These are phyloP conservation scores for Chironomus riparius DNA, from an alignment of 2,888 invertebrate species.

Conservation along the genomic window DNA sequence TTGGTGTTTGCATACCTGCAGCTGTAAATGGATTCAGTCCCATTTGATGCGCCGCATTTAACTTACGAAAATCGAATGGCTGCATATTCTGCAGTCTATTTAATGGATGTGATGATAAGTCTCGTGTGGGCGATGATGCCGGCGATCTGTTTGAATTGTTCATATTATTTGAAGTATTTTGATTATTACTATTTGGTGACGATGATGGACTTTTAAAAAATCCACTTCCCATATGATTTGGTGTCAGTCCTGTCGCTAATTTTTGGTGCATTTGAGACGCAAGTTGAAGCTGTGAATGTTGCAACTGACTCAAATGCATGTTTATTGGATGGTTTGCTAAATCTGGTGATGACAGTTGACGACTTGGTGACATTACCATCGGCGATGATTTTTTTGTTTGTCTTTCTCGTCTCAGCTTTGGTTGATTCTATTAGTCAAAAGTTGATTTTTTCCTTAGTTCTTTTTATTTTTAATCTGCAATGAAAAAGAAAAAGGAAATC, in stretches of 20 bases:
- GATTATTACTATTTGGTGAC: conserved; percentile 29
- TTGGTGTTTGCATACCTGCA: conserved; percentile 34
- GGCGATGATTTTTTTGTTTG: conserved; percentile 10
- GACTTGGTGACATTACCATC: conserved; percentile 59
- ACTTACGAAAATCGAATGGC: conserved; percentile 83
- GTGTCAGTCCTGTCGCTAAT: conserved; percentile 36
- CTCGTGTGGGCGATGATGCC: conserved; percentile 31
- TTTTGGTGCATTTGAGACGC: conserved; percentile 42
- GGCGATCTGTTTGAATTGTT: conserved; percentile 29
- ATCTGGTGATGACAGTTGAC: conserved; percentile 54
- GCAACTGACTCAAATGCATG: conserved; percentile 40
- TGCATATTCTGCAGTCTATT: conserved; percentile 91
- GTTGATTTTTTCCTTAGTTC: background rate
- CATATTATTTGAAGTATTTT: conserved; percentile 27
- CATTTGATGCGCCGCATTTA: conserved; percentile 40
- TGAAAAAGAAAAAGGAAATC: background rate
- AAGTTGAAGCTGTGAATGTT: conserved; percentile 40
- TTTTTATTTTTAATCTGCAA: background rate
- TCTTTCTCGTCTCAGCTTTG: background rate
- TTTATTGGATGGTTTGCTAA: conserved; percentile 44
- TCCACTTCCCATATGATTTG: conserved; percentile 33
- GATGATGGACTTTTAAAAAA: conserved; percentile 39
- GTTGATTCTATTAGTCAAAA: background rate
- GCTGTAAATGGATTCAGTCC: conserved; percentile 29
- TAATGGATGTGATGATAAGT: conserved; percentile 56